Conservation (phyloP, 2,888 invertebrate species). For the Drosophila trichaetosa region DNA sequence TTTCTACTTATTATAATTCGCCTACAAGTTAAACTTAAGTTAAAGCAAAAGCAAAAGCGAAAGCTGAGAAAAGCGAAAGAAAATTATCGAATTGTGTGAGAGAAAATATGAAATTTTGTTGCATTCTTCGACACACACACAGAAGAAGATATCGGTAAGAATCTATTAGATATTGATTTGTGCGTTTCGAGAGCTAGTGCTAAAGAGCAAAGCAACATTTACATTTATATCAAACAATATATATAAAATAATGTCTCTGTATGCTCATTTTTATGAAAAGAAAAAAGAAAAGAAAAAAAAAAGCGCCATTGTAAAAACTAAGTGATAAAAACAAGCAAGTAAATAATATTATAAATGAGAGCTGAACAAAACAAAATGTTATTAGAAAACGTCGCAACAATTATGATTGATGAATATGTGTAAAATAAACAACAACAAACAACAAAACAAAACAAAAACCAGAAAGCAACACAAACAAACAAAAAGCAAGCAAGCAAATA, state of each 20-base stretch:
- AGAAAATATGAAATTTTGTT: conserved; percentile 38
- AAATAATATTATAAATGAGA: conserved; percentile 61
- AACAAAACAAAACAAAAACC: conserved; percentile 3
- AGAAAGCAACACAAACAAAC: conserved; percentile 22
- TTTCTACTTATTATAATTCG: conserved; percentile 61
- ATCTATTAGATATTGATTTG: conserved; percentile 57
- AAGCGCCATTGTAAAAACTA: conserved; percentile 85
- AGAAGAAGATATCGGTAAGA: conserved; percentile 6
- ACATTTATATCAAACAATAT: conserved; percentile 45
- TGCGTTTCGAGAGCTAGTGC: conserved; percentile 53
- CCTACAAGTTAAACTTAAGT: conserved; percentile 72
- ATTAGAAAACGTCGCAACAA: conserved; percentile 41
- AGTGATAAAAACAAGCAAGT: conserved; percentile 81
- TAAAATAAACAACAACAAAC: conserved; percentile 42
- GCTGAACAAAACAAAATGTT: conserved; percentile 39
- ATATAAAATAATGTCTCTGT: conserved; percentile 58
- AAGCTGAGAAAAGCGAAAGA: conserved; percentile 14
- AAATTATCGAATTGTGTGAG: conserved; percentile 30
- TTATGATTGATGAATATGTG: conserved; percentile 55
- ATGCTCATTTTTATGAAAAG: conserved; percentile 63
- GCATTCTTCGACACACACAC: neutral
- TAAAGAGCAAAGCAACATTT: conserved; percentile 31
- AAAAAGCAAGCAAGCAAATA: conserved; percentile 3
- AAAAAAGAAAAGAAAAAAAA: conserved; percentile 34
- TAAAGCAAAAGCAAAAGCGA: conserved; percentile 33